Percentiles rank a stretch among this genome's conserved stretches.
phyloP scores from a whole-genome alignment of 2,888 invertebrate species.

The Tetragonula carbonaria region DNA sequence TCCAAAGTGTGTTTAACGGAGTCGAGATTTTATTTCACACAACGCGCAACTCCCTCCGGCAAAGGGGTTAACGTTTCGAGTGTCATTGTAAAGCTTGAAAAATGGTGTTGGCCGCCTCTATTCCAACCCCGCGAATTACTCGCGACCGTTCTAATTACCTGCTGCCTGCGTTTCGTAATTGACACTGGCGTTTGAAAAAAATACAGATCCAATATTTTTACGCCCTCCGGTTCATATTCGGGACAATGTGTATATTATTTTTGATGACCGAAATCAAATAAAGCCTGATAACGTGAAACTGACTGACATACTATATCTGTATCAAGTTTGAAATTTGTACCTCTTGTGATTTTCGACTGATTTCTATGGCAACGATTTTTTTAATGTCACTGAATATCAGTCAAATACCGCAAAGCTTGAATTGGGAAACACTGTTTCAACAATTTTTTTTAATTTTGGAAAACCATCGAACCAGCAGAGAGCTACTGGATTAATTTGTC shows the following conservation, averaged over 20 bases:
- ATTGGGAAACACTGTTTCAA: no score
- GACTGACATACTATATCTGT: neutral
- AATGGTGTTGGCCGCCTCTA: neutral
- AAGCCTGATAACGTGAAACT: neutral
- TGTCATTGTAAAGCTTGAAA: neutral
- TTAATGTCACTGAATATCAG: no score
- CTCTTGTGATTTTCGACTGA: neutral
- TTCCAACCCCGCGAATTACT: neutral
- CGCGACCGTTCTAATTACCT: neutral
- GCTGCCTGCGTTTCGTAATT: neutral
- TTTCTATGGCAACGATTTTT: no score
- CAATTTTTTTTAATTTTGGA: no score
- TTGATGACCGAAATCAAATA: neutral
- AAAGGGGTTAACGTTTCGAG: slow-evolving; percentile 6
- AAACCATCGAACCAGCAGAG: no score
- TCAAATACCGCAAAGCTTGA: no score
- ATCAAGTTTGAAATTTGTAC: neutral
- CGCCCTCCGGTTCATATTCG: neutral
- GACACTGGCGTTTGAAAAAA: neutral
- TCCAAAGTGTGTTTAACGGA: no score
- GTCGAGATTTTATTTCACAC: slow-evolving; percentile 1
- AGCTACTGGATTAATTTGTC: no score
- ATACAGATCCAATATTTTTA: neutral
- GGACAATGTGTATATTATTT: neutral
- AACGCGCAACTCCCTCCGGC: neutral